phyloP scores from a whole-genome alignment of 2,113 vertebrate species.

The Aldabrachelys gigantea region DNA sequence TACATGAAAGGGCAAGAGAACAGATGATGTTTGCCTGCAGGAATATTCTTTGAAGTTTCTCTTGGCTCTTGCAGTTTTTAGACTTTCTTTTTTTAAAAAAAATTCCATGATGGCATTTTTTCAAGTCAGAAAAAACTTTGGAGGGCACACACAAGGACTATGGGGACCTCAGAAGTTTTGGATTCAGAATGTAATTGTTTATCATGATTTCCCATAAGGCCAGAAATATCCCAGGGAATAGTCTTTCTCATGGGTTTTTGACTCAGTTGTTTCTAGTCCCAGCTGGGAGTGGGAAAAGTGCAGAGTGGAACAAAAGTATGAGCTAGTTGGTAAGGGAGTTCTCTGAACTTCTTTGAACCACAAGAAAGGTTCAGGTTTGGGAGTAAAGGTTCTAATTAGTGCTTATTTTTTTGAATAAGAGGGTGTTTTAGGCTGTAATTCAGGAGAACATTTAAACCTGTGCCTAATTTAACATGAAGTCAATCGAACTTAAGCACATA shows the following conservation, averaged over 20 bases:
- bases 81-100: neutral
- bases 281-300: fast-evolving
- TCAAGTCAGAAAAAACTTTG: neutral
- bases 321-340: neutral
- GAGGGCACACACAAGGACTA: neutral
- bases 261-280: fast-evolving
- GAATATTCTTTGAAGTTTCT: neutral
- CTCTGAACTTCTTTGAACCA: neutral
- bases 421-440: neutral
- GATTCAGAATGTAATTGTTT: neutral
- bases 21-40: conserved; percentile 13
- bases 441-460: neutral
- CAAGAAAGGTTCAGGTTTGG: neutral
- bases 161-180: neutral
- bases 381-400: neutral
- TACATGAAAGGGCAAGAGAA: neutral
- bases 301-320: neutral
- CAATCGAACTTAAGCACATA: neutral
- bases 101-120: neutral
- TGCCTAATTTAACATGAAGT: neutral
- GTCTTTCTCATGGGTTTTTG: neutral
- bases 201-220: neutral
- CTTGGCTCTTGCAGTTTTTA: neutral
- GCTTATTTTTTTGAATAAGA: neutral
- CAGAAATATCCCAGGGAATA: neutral